These are phyloP conservation scores for Toxostoma redivivum DNA, from an alignment of 2,113 vertebrate species.

Conservation along the genomic window DNA sequence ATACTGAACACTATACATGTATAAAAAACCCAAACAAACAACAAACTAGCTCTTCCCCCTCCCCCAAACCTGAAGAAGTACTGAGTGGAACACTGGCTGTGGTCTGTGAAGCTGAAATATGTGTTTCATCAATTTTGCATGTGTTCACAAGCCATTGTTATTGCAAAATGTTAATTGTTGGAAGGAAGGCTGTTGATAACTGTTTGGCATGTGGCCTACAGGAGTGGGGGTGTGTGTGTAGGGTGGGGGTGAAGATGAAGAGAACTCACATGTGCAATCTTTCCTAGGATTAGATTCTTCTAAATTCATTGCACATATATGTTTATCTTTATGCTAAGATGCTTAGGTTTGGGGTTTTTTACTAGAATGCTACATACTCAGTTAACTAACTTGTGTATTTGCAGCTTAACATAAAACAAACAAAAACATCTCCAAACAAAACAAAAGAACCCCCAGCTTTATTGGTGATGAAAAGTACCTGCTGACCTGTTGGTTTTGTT, in stretches of 20 bases:
- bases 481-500: not conserved
- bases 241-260: not conserved
- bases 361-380: not conserved
- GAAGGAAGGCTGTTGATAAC: not conserved
- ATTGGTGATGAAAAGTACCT: not conserved
- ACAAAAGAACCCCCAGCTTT: not conserved
- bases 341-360: not conserved
- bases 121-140: not conserved
- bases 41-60: not conserved
- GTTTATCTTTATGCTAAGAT: not conserved
- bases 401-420: not conserved
- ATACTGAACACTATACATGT: rapidly evolving
- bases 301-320: rapidly evolving
- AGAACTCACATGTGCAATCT: not conserved
- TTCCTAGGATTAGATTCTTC: not conserved
- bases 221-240: not conserved
- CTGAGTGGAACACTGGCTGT: not conserved
- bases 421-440: not conserved
- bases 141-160: constrained; percentile 2
- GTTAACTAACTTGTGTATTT: not conserved
- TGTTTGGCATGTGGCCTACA: not conserved
- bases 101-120: not conserved
- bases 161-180: constrained; percentile 24
- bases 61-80: not conserved
- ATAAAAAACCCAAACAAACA: not conserved